phyloP scores from a whole-genome alignment of 2,888 invertebrate genomes.

The Magallana nippona region DNA sequence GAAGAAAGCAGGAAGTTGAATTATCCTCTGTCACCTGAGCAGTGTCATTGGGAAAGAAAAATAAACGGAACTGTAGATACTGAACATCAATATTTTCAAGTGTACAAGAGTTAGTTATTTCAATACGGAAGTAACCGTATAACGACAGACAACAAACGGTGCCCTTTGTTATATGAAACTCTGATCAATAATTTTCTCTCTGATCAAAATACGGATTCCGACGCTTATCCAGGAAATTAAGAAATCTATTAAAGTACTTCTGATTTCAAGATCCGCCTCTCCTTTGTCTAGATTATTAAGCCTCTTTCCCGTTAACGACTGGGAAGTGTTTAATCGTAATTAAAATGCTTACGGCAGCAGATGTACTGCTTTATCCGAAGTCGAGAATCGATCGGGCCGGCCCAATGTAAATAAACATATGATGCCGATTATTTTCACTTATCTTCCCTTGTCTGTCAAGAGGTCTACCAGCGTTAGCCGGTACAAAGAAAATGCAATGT shows the following conservation, averaged over 20 bases:
- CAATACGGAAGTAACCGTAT: no score
- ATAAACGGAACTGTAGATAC: no score
- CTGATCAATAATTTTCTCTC: no score
- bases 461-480: no score
- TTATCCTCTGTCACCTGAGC: not conserved
- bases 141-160: no score
- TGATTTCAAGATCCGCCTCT: not conserved
- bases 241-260: not conserved
- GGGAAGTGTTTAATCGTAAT: slow-evolving; percentile 26
- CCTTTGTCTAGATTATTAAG: not conserved
- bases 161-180: no score
- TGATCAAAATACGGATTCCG: no score
- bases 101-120: no score
- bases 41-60: no score
- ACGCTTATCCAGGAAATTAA: not conserved
- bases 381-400: not conserved
- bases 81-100: no score
- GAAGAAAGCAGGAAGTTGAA: not conserved
- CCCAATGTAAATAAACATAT: slow-evolving; percentile 13
- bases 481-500: no score
- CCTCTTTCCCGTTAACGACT: not conserved
- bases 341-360: slow-evolving; percentile 7
- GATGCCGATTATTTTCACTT: not conserved
- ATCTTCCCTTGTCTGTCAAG: not conserved
- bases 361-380: not conserved